Conservation (phyloP, 2,888 invertebrate species). For the Cephalotes varians region DNA sequence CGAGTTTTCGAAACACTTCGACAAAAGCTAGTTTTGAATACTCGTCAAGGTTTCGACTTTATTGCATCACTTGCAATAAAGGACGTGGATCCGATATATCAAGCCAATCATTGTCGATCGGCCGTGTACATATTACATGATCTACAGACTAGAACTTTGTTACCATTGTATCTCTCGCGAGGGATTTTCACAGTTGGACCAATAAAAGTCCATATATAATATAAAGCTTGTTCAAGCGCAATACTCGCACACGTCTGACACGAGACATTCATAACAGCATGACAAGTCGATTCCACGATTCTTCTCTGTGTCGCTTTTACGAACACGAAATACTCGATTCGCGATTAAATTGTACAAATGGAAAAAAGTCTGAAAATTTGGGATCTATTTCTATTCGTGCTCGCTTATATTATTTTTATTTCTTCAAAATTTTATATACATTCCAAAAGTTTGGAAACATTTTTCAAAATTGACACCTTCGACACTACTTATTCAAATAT, state of each 20-base stretch:
- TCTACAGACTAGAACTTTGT: slow-evolving; percentile 41
- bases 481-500: too few relatives aligned
- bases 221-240: slow-evolving; percentile 25
- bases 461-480: too few relatives aligned
- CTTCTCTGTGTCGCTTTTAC: background rate
- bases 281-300: background rate
- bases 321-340: background rate
- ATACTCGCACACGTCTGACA: background rate
- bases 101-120: slow-evolving; percentile 8
- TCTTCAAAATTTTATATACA: background rate
- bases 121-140: slow-evolving; percentile 43
- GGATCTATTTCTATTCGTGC: background rate
- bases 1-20: background rate
- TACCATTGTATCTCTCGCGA: slow-evolving; percentile 25
- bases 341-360: background rate
- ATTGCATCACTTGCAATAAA: background rate
- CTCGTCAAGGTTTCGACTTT: slow-evolving; percentile 19
- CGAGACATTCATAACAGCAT: slow-evolving; percentile 11
- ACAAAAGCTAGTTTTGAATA: background rate
- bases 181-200: slow-evolving; percentile 29
- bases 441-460: too few relatives aligned
- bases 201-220: slow-evolving; percentile 15
- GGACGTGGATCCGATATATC: background rate
- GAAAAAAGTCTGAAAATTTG: background rate
- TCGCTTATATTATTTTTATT: background rate